A percentile compares a stretch with the other conserved stretches of the same genome.
Evolutionary conservation across 2,113 vertebrate genomes (phyloP).

Genomic region (Pimephales promelas): DNA sequence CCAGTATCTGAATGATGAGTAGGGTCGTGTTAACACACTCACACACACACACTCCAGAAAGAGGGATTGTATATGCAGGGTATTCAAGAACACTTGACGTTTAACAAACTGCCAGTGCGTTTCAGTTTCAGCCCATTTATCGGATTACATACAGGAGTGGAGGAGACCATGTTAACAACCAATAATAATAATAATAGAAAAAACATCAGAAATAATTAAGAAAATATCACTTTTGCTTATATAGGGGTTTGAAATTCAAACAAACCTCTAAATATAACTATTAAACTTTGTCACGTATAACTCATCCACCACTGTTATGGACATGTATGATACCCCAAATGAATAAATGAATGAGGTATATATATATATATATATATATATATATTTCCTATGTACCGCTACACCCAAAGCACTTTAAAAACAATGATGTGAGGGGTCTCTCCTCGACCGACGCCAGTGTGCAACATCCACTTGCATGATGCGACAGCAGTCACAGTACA

Average conservation of each 20-base stretch:
- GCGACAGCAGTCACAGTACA: no score
- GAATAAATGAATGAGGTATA: no score
- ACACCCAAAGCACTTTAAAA: no score
- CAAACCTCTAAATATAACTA: not conserved
- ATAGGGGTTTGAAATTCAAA: not conserved
- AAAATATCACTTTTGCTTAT: not conserved
- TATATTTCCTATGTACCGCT: no score
- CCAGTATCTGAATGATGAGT: slow-evolving; percentile 66
- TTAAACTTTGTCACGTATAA: not conserved
- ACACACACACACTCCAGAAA: slow-evolving; percentile 12
- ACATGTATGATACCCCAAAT: no score
- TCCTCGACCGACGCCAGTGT: no score
- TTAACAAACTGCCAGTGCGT: slow-evolving; percentile 44
- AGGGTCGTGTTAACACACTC: slow-evolving; percentile 53
- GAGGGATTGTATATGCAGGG: not conserved
- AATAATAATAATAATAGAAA: not conserved
- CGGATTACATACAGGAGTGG: not conserved
- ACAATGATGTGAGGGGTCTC: no score
- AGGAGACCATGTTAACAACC: not conserved
- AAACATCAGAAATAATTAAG: not conserved
- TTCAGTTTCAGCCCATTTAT: slow-evolving; percentile 40
- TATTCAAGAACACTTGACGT: slow-evolving; percentile 25
- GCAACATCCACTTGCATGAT: no score
- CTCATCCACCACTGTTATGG: no score
- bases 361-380: no score